Evolutionary conservation across 2,888 invertebrate species (phyloP), one percentile per base, ranked within the genome.

Genomic region (Drosophila helvetica): DNA sequence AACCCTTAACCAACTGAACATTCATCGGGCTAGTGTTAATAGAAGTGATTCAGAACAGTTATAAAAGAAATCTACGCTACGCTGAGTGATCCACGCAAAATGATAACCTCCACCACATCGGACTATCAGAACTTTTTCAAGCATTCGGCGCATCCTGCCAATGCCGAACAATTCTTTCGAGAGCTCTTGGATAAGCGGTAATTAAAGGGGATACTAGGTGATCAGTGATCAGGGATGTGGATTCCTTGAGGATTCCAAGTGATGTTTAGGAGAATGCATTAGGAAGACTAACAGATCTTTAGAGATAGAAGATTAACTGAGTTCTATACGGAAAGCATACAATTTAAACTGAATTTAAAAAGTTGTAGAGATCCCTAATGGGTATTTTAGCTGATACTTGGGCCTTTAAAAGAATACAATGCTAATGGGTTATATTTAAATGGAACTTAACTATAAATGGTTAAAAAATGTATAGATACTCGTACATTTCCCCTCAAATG

Each of bases 151-250:
- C 85, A 80, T 58, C 90, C 90, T 54, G 82, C 88, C 7, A 90
- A 90, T 87, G 90, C 90, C 45, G 82, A 90, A 67, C 90, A 90
- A 68, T 90, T 77, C 70, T 87, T 90, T 53, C 87, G 80, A 22
- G 82, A 90, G 3, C 74, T 78, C 43, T 68, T 89, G 63, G 78
- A 80, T 42, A 79, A 81, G 69, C 74, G 90, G 90, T 90, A 90
- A 90, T 59, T 68, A 25, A 30, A 38, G 7, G 6, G 7, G n/a
- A 38, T n/a, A 15, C 15, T 2, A 2, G 5, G 12, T 33, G n/a
- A 25, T 6, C 12, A 30, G 22, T 19, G 6, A 25, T 6, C 12
- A 30, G 22, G 17, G 6, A n/a, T 22, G 45, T 9, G 25, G 4
- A 17, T 48, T 25, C 12, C 12, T 33, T 12, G 15, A 2, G 15